phyloP scores from a whole-genome alignment of 2,888 invertebrate genomes.

The Hypselothyrea guttata region DNA sequence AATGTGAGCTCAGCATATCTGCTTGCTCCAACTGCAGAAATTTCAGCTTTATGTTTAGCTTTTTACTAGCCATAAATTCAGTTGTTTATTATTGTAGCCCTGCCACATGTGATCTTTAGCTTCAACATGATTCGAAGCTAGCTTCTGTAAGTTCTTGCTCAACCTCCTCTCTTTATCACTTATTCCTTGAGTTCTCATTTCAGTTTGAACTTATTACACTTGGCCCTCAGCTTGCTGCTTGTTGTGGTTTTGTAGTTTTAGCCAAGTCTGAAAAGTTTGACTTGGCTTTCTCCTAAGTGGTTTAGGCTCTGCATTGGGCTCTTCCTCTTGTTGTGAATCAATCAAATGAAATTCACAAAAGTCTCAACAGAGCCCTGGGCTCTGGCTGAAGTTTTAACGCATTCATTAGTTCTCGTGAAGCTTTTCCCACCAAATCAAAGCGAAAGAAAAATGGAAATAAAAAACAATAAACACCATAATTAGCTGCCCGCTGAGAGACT shows the following conservation, averaged over 20 bases:
- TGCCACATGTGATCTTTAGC: too few relatives aligned
- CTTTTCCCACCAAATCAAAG: conserved; percentile 37
- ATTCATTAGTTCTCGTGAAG: conserved; percentile 26
- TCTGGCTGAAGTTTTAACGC: conserved; percentile 4
- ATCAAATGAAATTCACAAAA: conserved; percentile 13
- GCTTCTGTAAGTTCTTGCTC: too few relatives aligned
- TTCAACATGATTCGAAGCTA: too few relatives aligned
- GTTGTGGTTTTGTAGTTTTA: background rate
- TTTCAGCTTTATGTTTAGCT: too few relatives aligned
- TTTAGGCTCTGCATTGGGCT: background rate
- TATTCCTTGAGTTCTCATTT: too few relatives aligned
- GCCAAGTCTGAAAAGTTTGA: background rate
- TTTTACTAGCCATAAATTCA: too few relatives aligned
- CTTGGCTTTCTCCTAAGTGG: conserved; percentile 7
- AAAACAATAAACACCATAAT: conserved; percentile 47
- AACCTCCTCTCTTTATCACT: too few relatives aligned
- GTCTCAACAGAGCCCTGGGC: background rate
- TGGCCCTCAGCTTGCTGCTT: too few relatives aligned
- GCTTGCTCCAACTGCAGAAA: too few relatives aligned
- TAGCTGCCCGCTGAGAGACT: conserved; percentile 28
- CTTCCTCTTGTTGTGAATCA: conserved; percentile 1
- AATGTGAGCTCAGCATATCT: too few relatives aligned
- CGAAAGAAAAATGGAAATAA: conserved; percentile 1
- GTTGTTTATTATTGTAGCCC: too few relatives aligned
- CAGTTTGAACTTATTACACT: too few relatives aligned